These are phyloP conservation scores for Bombus sylvicola DNA, from an alignment of 1,140 invertebrate species.

Conservation along the genomic window DNA sequence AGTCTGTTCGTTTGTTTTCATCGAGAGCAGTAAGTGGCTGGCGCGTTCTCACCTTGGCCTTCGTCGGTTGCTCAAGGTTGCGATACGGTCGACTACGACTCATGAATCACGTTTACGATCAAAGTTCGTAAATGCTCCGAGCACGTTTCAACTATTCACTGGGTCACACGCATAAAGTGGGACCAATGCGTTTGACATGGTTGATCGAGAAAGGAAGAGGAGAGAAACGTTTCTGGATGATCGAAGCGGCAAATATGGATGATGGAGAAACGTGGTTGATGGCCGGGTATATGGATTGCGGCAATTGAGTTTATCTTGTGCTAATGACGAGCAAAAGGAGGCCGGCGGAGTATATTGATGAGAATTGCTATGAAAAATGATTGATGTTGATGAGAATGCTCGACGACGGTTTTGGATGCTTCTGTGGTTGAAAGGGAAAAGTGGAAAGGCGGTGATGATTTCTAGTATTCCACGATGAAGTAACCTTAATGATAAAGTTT, in stretches of 20 bases:
- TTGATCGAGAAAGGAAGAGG: neutral
- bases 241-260: slow-evolving; percentile 5
- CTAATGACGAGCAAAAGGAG: neutral
- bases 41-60: slow-evolving; percentile 47
- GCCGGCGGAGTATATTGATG: neutral
- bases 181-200: slow-evolving; percentile 2
- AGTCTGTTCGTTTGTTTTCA: no score
- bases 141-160: slow-evolving; percentile 41
- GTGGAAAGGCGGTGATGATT: neutral
- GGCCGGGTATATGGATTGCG: neutral
- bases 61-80: slow-evolving; percentile 53
- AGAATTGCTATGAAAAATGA: neutral
- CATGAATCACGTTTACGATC: slow-evolving; percentile 25
- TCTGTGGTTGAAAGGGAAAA: neutral
- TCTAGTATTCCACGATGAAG: neutral
- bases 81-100: slow-evolving; percentile 1
- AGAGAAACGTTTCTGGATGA: slow-evolving; percentile 13
- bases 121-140: slow-evolving; percentile 20
- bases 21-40: no score
- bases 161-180: slow-evolving; percentile 24
- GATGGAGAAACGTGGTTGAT: slow-evolving; percentile 7
- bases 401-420: neutral
- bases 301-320: neutral
- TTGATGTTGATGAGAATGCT: neutral
- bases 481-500: neutral